phyloP scores from a whole-genome alignment of 1,140 invertebrate species.

The Aradophagus sp. region DNA sequence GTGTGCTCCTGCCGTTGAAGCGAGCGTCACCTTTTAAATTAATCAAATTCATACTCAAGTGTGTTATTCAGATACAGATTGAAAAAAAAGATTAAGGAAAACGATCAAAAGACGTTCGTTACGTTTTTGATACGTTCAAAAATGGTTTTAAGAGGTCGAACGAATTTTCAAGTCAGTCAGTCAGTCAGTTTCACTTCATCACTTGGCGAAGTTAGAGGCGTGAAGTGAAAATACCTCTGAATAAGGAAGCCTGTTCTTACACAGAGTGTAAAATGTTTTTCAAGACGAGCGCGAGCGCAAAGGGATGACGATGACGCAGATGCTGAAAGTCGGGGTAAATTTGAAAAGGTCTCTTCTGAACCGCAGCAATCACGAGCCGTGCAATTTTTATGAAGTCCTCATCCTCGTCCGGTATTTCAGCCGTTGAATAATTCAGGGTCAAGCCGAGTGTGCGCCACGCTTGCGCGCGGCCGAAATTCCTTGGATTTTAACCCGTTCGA shows the following conservation, averaged over 20 bases:
- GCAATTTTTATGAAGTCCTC: constrained; percentile 73
- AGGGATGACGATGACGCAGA: constrained; percentile 43
- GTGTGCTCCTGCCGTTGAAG: no score
- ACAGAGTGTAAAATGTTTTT: constrained; percentile 39
- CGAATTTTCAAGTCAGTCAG: no score
- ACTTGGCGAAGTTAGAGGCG: constrained; percentile 10
- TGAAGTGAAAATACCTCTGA: constrained; percentile 29
- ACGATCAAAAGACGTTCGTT: not conserved
- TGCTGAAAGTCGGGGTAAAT: constrained; percentile 58
- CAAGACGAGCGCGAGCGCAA: constrained; percentile 40
- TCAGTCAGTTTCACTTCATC: no score
- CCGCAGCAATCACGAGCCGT: constrained; percentile 69
- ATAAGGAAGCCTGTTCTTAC: constrained; percentile 44
- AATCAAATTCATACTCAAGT: no score
- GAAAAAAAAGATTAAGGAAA: no score
- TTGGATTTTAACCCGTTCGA: constrained; percentile 55
- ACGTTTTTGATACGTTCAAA: not conserved
- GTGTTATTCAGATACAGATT: no score
- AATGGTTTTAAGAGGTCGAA: no score
- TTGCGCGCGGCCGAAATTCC: constrained; percentile 42
- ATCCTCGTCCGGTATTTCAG: constrained; percentile 62
- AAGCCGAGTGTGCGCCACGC: constrained; percentile 59
- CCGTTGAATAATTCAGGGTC: constrained; percentile 72
- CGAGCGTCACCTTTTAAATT: no score
- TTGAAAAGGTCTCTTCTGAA: constrained; percentile 61